Evolutionary conservation across 2,888 invertebrate genomes (phyloP), one percentile per base, ranked within the genome.

Genomic region (Eurytoma adleriae): DNA sequence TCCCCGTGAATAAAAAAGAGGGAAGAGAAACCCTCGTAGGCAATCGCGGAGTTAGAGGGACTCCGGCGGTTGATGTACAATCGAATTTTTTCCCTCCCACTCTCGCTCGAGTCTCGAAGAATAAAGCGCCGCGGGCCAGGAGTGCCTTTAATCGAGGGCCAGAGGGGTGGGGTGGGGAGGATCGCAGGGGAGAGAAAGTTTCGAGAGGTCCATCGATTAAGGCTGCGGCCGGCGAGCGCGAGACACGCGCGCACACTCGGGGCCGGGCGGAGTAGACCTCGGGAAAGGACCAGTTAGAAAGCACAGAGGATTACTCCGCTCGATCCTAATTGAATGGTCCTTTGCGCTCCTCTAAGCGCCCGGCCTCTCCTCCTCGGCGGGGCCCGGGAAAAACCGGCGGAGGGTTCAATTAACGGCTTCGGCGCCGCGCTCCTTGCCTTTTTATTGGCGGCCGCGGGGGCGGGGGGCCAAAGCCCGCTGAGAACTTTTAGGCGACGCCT

Each of bases 251-350:
- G 40, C n/a, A 52, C 61, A 48, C 48, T 64, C 48, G 40, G 40
- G 7, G 10, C 5, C n/a, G 13, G 1, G 30, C 40, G 10, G n/a
- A 48, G 7, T 7, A 10, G 54, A 48, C 24, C 27, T 70, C 27
- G 16, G 30, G 30, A 67, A 57, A 73, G 68, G 24, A 87, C 79
- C 85, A 86, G 87, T 86, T 85, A 82, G 85, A 40, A 40, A 86
- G 87, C 84, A 86, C 84, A 83, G 85, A 40, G 88, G 87, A 89
- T 89, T 89, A 89, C 88, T 85, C 85, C 59, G 86, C 85, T 87
- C 86, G 88, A 89, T 89, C 88, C 89, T 89, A 90, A 90, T 90
- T 90, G 89, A 90, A 90, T 89, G 88, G 88, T 88, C 88, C 87
- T 88, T 89, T 88, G 88, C 87, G 86, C 64, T 57, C 18, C 88